phyloP scores from a whole-genome alignment of 1,140 invertebrate species.

The Magallana angulata region DNA sequence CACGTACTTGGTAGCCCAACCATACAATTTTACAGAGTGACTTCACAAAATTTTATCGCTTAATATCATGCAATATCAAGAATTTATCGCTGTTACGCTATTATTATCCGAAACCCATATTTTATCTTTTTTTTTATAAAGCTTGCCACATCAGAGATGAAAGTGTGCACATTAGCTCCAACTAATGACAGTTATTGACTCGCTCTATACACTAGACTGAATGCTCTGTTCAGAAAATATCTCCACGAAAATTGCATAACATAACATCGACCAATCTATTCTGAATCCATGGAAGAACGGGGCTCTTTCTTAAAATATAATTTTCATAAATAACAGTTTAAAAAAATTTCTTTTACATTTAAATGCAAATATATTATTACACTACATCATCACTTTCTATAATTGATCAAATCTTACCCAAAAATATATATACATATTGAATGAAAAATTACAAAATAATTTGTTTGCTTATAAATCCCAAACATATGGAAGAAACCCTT shows the following conservation, averaged over 20 bases:
- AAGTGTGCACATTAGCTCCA: conserved; percentile 15
- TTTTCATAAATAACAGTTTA: no score
- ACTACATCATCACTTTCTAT: no score
- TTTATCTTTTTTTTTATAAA: conserved; percentile 8
- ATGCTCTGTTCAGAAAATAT: background rate
- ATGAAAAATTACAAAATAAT: no score
- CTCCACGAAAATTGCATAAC: background rate
- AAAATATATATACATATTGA: no score
- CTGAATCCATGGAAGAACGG: background rate
- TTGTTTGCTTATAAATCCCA: no score
- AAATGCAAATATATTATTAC: no score
- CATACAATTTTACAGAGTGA: conserved; percentile 30
- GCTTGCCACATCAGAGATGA: conserved; percentile 31
- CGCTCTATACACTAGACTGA: background rate
- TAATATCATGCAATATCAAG: conserved; percentile 38
- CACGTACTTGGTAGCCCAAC: conserved; percentile 31
- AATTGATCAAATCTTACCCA: no score
- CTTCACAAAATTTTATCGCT: conserved; percentile 36
- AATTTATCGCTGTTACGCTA: conserved; percentile 36
- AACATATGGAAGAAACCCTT: background rate
- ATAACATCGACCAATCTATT: background rate
- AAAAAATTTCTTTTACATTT: no score
- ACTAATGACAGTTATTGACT: conserved; percentile 15
- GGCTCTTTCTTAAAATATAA: background rate
- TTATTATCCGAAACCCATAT: conserved; percentile 36